Evolutionary conservation across 2,888 invertebrate genomes (phyloP), one percentile per base, ranked within the genome.

Genomic region (Aleiodes leptofemur): DNA sequence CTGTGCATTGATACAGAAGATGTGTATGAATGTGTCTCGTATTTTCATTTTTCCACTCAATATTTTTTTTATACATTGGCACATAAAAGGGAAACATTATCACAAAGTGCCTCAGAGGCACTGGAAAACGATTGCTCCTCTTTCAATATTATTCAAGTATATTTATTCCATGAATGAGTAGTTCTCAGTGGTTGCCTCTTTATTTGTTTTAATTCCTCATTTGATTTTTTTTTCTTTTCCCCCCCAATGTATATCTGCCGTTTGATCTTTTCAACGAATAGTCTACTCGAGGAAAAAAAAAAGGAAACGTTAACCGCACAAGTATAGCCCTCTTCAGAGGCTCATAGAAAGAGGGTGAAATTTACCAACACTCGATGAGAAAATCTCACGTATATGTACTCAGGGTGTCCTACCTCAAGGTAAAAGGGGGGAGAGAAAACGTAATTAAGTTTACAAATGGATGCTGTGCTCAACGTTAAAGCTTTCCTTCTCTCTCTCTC

Each of bases 381-480:
- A 55, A 68, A 16, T 56, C 9, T 4, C 3, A 59, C 14, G 68
- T 78, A 78, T 79, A 78, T 74, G 73, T 48, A 72, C 64, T 61
- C 43, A n/a, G 61, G 14, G 57, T 71, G 71, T 56, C 71, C 69
- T 48, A 59, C 38, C 61, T 34, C 34, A 59, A 34, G 51, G 61
- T 50, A 34, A 61, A 72, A 2, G 56, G 56, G 70, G 55, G 61
- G 70, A 34, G 61, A 48, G 14, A 14, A 80, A 81, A 79, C 77
- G 82, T 85, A 85, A 84, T 86, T 83, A 86, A 85, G 82, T 81
- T 79, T 83, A 84, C 83, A 85, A 87, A 86, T 84, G 83, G 82
- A 70, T 57, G 31, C 57, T 13, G 31, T 31, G 55, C 57, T 57
- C 57, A 31, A 13, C 31, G 13, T 31, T 53, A 6, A 53, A 16